Percentiles rank a stretch among this genome's conserved stretches.
These are phyloP conservation scores for Beaufortia kweichowensis DNA, from an alignment of 2,113 vertebrate genomes.

Conservation along the genomic window DNA sequence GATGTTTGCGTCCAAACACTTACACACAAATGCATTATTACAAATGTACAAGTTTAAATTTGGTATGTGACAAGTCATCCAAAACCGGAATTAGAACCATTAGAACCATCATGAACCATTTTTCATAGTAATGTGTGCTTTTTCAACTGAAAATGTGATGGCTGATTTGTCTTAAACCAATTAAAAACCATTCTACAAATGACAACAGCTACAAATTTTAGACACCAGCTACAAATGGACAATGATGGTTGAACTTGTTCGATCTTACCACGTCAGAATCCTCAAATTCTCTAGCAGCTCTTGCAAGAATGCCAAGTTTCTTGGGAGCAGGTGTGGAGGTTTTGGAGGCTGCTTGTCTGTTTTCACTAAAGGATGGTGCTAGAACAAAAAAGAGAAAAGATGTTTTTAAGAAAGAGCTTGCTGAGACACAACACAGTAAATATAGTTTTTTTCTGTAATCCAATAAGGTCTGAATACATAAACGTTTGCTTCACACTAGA, in stretches of 20 bases:
- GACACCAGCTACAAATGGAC: no score
- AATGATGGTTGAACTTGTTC: background rate
- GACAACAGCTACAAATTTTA: no score
- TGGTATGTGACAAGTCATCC: no score
- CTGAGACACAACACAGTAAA: background rate
- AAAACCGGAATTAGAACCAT: no score
- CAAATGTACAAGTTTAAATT: no score
- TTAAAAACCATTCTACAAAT: no score
- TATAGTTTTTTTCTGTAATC: background rate
- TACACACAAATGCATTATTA: no score
- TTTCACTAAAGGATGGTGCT: background rate
- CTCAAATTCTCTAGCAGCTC: constrained; percentile 74
- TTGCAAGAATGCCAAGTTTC: constrained; percentile 66
- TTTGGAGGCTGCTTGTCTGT: background rate
- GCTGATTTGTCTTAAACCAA: no score
- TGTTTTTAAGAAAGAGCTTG: background rate
- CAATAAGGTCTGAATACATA: background rate
- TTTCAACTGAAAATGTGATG: no score
- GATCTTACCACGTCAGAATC: constrained; percentile 54
- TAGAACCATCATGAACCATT: no score
- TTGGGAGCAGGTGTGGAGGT: constrained; percentile 39
- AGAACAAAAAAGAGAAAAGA: background rate
- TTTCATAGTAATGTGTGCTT: no score
- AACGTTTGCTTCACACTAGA: background rate
- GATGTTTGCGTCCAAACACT: no score